Evolutionary conservation across 1,140 invertebrate species (phyloP).

Genomic region (Laupala kohalensis): DNA sequence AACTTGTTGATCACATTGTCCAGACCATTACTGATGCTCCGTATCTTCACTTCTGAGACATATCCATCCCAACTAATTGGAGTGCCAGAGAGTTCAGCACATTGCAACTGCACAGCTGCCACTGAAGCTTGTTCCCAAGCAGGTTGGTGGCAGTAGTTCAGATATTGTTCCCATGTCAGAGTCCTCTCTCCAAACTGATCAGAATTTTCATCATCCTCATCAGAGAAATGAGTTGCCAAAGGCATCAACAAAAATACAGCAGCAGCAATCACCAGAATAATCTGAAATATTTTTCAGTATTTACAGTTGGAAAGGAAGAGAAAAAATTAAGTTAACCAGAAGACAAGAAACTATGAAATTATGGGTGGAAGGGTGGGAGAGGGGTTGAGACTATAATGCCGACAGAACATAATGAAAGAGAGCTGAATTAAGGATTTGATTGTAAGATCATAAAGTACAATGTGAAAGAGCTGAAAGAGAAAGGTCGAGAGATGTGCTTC

Average conservation of each 20-base stretch:
- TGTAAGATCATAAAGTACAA: too few species aligned
- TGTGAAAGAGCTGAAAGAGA: too few species aligned
- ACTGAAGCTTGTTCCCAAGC: slow-evolving; percentile 43
- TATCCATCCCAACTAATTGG: slow-evolving; percentile 58
- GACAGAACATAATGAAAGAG: too few species aligned
- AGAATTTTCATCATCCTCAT: not conserved
- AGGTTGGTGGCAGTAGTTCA: slow-evolving; percentile 53
- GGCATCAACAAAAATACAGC: slow-evolving; percentile 20
- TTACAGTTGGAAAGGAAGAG: not conserved
- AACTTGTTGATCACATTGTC: slow-evolving; percentile 35
- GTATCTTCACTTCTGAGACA: slow-evolving; percentile 48
- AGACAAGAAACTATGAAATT: not conserved
- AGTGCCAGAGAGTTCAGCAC: slow-evolving; percentile 48
- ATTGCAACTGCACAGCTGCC: slow-evolving; percentile 49
- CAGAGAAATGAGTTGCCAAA: slow-evolving; percentile 3
- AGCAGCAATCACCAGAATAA: slow-evolving; percentile 23
- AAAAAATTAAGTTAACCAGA: slow-evolving; percentile 13
- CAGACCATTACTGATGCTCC: slow-evolving; percentile 44
- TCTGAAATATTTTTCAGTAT: slow-evolving; percentile 7
- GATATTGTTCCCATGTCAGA: slow-evolving; percentile 52
- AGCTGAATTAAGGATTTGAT: too few species aligned
- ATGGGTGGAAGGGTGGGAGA: too few species aligned
- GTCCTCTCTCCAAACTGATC: slow-evolving; percentile 9
- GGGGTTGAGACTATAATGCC: too few species aligned
- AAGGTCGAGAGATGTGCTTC: too few species aligned